A percentile compares a stretch with the other conserved stretches of the same genome.
phyloP scores from a whole-genome alignment of 2,797 vertebrate genomes.

The Sebastiscus tertius region DNA sequence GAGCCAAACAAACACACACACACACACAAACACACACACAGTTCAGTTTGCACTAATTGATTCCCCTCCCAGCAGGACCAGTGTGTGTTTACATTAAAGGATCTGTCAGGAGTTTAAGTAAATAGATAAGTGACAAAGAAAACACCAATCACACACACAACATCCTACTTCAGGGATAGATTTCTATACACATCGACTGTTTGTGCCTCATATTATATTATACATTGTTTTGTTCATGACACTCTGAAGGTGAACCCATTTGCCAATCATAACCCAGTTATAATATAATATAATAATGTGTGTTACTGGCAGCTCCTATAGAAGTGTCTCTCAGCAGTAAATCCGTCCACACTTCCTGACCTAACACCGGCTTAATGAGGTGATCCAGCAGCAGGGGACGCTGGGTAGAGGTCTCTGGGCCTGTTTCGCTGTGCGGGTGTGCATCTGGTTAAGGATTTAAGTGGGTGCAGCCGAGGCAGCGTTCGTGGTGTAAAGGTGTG shows the following conservation, averaged over 20 bases:
- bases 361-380: conserved; percentile 64
- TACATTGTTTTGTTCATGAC: background rate
- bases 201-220: background rate
- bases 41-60: conserved; percentile 66
- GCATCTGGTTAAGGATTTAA: background rate
- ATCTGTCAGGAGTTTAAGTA: conserved; percentile 64
- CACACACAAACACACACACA: background rate
- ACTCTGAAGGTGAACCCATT: conserved; percentile 13
- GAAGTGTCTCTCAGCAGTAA: conserved; percentile 44
- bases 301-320: background rate
- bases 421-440: conserved; percentile 2
- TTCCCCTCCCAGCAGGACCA: conserved; percentile 27
- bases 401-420: conserved; percentile 8
- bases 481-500: background rate
- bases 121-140: conserved; percentile 74
- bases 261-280: conserved; percentile 32
- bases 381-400: conserved; percentile 59
- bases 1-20: conserved; percentile 63
- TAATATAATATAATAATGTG: background rate
- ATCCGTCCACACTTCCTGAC: conserved; percentile 52
- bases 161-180: background rate
- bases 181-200: background rate
- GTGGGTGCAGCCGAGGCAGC: background rate
- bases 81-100: conserved; percentile 63
- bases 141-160: conserved; percentile 36